Percentiles rank a stretch among this genome's conserved stretches.
These are phyloP conservation scores for Orbicella faveolata DNA, from an alignment of 64 coral and sea anemone species.

Conservation along the genomic window DNA sequence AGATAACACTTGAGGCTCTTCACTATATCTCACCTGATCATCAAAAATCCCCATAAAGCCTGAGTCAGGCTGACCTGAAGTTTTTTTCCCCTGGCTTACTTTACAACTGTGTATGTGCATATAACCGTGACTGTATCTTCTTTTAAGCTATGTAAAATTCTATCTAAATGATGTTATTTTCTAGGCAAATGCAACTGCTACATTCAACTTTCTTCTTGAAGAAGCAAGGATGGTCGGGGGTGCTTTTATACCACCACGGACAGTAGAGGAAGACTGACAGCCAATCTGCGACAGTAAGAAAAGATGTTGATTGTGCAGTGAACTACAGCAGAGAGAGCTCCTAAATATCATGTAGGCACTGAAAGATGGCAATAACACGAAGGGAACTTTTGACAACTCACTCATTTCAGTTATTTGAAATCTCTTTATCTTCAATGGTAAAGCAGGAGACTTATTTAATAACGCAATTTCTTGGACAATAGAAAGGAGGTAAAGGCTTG, in stretches of 20 bases:
- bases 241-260: constrained; percentile 85
- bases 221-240: constrained; percentile 88
- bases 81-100: too few relatives aligned
- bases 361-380: neutral
- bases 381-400: neutral
- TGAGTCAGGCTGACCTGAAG: too few relatives aligned
- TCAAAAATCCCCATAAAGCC: too few relatives aligned
- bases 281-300: neutral
- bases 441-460: too few relatives aligned
- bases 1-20: too few relatives aligned
- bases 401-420: neutral
- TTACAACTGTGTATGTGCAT: too few relatives aligned
- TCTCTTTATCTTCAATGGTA: too few relatives aligned
- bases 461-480: too few relatives aligned
- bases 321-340: too few relatives aligned
- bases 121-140: too few relatives aligned
- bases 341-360: neutral
- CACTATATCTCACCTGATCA: too few relatives aligned
- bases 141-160: neutral
- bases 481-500: too few relatives aligned
- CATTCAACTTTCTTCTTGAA: constrained; percentile 95
- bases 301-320: neutral
- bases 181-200: constrained; percentile 92
- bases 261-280: constrained; percentile 9
- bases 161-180: neutral